Evolutionary conservation across 2,113 vertebrate genomes (phyloP), one percentile per base, ranked within the genome.

Genomic region (Capreolus pygargus): DNA sequence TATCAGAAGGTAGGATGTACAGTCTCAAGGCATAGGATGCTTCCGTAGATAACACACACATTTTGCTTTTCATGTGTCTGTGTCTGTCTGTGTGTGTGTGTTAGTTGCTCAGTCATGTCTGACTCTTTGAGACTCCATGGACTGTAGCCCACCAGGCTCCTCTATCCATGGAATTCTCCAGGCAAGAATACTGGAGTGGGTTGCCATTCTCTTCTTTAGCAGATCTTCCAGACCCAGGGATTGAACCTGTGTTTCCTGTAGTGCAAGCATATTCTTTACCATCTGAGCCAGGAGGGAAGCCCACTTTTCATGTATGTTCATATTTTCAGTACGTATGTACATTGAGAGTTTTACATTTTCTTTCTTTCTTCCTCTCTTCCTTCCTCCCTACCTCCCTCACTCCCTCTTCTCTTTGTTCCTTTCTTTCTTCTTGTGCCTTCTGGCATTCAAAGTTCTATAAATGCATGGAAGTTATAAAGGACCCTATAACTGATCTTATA

Each of bases 361-460:
- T 30, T 67, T 74, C 21, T 16, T 27, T 58, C 10, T 76, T 76
- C 39, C 70, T 43, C 70, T 43, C 23, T 7, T 43, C 70, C 70
- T 74, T 25, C 70, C 70, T 76, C 70, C 21, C 70, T 76, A 13
- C 39, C 23, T 27, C 70, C 36, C 39, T 76, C 39, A 43, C 70
- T 14, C 1, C 0, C 12, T 43, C 12, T 3, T 43, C 39, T 70
- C 67, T 74, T 23, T 78, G 25, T 79, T 50, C 28, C 47, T 39
- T 1, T 27, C 2, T 7, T 13, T 28, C 52, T 82, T n/a, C 14
- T 39, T 30, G 11, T 64, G 39, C 43, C 74, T 94, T 84, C 30
- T 96, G 84, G 33, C 54, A 86, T 86, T 95, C 76, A 52, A 94
- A 61, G 25, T 94, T 81, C 50, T 79, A 4, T 91, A 96, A 86